Percentiles rank a stretch among this genome's conserved stretches.
Evolutionary conservation across 2,113 vertebrate species (phyloP).

Genomic region (Callipepla squamata): DNA sequence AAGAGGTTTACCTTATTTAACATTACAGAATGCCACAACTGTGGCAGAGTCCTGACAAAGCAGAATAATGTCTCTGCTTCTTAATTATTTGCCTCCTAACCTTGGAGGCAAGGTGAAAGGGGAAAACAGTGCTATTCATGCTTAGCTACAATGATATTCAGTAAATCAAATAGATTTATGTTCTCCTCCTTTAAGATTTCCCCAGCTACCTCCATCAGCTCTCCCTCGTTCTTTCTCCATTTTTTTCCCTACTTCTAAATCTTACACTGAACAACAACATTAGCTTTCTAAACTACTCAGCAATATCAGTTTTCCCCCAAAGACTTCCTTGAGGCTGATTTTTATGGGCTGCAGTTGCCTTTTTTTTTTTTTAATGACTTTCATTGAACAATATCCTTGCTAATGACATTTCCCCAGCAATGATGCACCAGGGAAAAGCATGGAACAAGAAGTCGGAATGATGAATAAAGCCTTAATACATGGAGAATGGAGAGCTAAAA

Average conservation of each 20-base stretch:
- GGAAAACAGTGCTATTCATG: not conserved
- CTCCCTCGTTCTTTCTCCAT: not conserved
- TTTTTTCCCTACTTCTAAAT: conserved; percentile 2
- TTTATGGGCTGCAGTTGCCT: not conserved
- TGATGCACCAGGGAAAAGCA: conserved; percentile 31
- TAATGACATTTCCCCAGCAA: conserved; percentile 56
- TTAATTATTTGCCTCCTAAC: not conserved
- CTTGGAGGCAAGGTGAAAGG: not conserved
- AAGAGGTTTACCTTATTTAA: not conserved
- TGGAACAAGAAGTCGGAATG: not conserved
- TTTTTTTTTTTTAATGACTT: not conserved
- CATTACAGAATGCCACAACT: not conserved
- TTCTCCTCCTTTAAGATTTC: conserved; percentile 4
- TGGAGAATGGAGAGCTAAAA: conserved; percentile 14
- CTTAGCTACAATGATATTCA: not conserved
- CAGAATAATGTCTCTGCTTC: not conserved
- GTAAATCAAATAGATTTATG: conserved; percentile 6
- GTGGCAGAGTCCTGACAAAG: not conserved
- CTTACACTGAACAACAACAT: conserved; percentile 32
- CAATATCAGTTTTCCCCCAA: conserved; percentile 27
- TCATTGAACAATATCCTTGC: conserved; percentile 27
- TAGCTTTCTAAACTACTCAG: conserved; percentile 54
- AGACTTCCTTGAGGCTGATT: conserved; percentile 41
- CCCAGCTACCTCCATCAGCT: conserved; percentile 5
- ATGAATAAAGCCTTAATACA: conserved; percentile 3